Evolutionary conservation across 2,797 vertebrate species (phyloP).

Genomic region (Anabas testudineus): DNA sequence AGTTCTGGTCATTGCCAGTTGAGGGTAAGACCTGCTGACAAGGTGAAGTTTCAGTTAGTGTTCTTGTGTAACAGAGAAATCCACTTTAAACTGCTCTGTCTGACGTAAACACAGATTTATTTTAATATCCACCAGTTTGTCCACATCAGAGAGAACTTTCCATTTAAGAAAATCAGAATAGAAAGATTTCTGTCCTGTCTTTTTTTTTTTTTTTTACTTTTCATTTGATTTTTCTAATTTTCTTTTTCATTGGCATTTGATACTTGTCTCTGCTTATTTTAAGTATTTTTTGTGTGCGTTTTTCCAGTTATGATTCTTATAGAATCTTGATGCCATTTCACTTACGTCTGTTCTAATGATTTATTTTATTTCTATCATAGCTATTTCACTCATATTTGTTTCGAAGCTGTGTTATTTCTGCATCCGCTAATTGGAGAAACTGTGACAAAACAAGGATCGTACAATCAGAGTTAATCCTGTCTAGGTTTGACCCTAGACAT

Average conservation of each 20-base stretch:
- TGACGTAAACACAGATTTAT: neutral
- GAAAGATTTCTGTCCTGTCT: neutral
- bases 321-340: constrained; percentile 46
- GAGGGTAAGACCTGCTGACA: neutral
- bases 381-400: neutral
- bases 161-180: neutral
- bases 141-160: neutral
- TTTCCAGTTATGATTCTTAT: constrained; percentile 59
- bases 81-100: neutral
- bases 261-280: neutral
- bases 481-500: neutral
- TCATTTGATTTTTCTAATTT: no score
- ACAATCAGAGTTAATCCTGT: neutral
- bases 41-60: neutral
- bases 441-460: neutral
- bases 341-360: neutral
- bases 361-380: constrained; percentile 6
- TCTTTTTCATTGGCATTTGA: no score
- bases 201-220: neutral
- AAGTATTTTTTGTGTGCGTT: no score
- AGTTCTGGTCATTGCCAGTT: constrained; percentile 18
- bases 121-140: neutral
- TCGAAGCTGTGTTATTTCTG: neutral
- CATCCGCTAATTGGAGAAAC: no score
- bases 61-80: neutral